A percentile compares a stretch with the other conserved stretches of the same genome.
Evolutionary conservation across 2,888 invertebrate genomes (phyloP).

Genomic region (Steinernema hermaphroditum): DNA sequence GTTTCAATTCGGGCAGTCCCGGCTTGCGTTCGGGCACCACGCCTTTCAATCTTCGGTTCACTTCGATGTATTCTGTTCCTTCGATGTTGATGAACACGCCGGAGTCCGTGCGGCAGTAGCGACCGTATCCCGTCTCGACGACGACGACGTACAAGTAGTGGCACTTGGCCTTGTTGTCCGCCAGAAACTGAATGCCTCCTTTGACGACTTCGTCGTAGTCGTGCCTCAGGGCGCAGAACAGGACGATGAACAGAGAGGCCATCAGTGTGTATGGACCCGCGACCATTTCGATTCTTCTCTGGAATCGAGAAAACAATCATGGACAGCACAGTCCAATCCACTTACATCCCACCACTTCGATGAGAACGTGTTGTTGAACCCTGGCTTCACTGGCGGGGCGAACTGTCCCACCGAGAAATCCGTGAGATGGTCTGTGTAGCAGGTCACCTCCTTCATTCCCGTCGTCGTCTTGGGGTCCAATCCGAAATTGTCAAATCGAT

Average conservation of each 20-base stretch:
- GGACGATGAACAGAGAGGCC: too few relatives aligned
- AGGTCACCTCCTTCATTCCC: constrained; percentile 42
- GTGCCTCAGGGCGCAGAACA: constrained; percentile 34
- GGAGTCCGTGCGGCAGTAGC: constrained; percentile 51
- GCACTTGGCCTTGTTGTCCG: constrained; percentile 47
- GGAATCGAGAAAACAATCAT: too few relatives aligned
- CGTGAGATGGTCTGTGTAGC: constrained; percentile 45
- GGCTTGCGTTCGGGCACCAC: too few relatives aligned
- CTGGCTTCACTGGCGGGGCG: constrained; percentile 43
- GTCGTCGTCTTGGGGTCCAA: constrained; percentile 28
- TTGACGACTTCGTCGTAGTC: constrained; percentile 33
- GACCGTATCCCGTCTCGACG: constrained; percentile 52
- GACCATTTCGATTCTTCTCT: too few relatives aligned
- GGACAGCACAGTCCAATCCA: too few relatives aligned
- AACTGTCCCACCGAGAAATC: constrained; percentile 48
- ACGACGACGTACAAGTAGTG: constrained; percentile 50
- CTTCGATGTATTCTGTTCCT: constrained; percentile 44
- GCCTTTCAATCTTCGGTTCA: constrained; percentile 43
- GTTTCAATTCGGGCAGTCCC: too few relatives aligned
- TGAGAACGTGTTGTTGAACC: constrained; percentile 46
- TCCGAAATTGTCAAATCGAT: constrained; percentile 45
- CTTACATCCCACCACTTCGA: constrained; percentile 40
- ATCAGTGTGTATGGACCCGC: too few relatives aligned
- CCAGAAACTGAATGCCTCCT: constrained; percentile 37
- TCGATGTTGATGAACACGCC: constrained; percentile 47